A percentile compares a stretch with the other conserved stretches of the same genome.
Conservation (phyloP, 2,113 vertebrate genomes). For the Neolamprologus longior region DNA sequence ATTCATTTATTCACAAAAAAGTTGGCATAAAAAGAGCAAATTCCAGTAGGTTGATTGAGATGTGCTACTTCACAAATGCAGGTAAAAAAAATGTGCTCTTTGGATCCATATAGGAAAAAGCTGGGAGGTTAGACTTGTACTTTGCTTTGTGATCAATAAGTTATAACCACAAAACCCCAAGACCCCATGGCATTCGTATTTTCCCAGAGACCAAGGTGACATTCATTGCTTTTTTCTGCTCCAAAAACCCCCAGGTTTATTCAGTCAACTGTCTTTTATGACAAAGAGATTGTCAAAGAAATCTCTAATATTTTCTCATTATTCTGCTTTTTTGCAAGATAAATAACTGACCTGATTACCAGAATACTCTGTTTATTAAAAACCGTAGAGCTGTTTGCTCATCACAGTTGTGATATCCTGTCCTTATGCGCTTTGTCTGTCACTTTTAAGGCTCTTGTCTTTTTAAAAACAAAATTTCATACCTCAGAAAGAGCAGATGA, state of each 20-base stretch:
- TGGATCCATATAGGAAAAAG: not conserved
- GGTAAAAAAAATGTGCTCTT: not conserved
- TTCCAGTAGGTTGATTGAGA: not conserved
- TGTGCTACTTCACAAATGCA: not conserved
- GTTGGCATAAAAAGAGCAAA: not conserved
- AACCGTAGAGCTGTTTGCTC: not conserved
- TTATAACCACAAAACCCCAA: not conserved
- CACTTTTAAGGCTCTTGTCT: not conserved
- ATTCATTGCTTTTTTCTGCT: not conserved
- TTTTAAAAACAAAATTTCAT: fast-evolving
- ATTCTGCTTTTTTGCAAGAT: not conserved
- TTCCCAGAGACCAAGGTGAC: not conserved
- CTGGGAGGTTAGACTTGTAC: not conserved
- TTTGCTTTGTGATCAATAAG: not conserved
- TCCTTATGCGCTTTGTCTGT: not conserved
- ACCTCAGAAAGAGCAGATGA: not conserved
- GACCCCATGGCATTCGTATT: not conserved
- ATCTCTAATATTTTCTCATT: not conserved
- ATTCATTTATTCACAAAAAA: not conserved
- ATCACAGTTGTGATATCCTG: not conserved
- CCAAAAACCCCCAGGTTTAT: not conserved
- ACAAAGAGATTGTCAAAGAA: not conserved
- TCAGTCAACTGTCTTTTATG: not conserved
- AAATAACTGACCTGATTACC: not conserved
- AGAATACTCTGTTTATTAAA: not conserved